phyloP scores from a whole-genome alignment of 2,113 vertebrate genomes.

The Ailurus styani region DNA sequence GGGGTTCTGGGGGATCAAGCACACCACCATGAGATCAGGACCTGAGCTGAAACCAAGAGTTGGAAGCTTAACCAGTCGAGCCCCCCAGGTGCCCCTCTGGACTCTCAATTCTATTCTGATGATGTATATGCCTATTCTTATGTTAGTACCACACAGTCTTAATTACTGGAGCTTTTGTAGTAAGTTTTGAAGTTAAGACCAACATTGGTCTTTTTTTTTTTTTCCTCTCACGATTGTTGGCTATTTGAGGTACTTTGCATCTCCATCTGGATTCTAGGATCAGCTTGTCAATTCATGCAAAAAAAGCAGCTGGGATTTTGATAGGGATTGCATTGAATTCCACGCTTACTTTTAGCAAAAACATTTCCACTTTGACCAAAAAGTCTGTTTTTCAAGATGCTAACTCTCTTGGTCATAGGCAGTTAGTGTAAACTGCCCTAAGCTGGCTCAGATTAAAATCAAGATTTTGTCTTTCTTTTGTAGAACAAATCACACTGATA shows the following conservation, averaged over 20 bases:
- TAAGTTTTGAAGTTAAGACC: not conserved
- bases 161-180: not conserved
- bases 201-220: not conserved
- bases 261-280: not conserved
- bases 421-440: not conserved
- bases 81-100: not conserved
- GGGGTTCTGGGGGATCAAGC: not conserved
- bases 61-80: not conserved
- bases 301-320: not conserved
- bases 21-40: not conserved
- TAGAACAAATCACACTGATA: not conserved
- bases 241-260: not conserved
- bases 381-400: constrained; percentile 3
- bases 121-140: not conserved
- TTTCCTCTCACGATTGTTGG: not conserved
- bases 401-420: not conserved
- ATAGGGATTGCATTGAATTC: not conserved
- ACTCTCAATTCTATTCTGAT: not conserved
- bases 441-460: not conserved
- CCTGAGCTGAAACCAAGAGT: not conserved
- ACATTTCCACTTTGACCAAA: not conserved
- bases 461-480: not conserved
- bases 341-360: not conserved
- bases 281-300: not conserved
- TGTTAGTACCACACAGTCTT: not conserved